A percentile compares a stretch with the other conserved stretches of the same genome.
Conservation (phyloP, 2,888 invertebrate genomes). For the Harpalus rufipes region DNA sequence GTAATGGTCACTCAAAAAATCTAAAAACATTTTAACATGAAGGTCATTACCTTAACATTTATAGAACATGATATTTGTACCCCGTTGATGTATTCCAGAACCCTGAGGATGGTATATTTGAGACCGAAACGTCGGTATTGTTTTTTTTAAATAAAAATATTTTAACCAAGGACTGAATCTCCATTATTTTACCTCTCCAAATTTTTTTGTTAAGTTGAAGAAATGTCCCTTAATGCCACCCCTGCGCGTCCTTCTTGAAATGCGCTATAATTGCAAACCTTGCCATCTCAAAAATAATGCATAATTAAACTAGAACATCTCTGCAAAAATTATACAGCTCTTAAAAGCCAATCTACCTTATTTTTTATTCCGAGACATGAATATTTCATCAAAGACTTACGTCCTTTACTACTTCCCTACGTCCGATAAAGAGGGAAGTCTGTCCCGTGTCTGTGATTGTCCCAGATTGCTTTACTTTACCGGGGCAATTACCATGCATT, state of each 20-base stretch:
- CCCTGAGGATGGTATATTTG: too few species aligned
- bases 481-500: conserved; percentile 75
- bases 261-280: conserved; percentile 57
- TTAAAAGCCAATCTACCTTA: conserved; percentile 64
- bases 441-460: conserved; percentile 25
- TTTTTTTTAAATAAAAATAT: too few species aligned
- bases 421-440: conserved; percentile 14
- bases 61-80: too few species aligned
- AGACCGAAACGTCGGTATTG: too few species aligned
- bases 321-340: conserved; percentile 64
- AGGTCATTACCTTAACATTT: too few species aligned
- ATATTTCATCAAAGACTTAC: conserved; percentile 51
- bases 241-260: conserved; percentile 38
- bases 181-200: too few species aligned
- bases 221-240: not conserved
- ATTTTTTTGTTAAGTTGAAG: too few species aligned
- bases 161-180: too few species aligned
- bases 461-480: conserved; percentile 53
- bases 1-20: too few species aligned
- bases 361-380: conserved; percentile 64
- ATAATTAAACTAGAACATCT: conserved; percentile 63
- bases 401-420: not conserved
- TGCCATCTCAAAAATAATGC: conserved; percentile 62
- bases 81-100: too few species aligned
- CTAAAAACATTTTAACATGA: too few species aligned